phyloP scores from a whole-genome alignment of 2,888 invertebrate genomes.

The Serripes groenlandicus region DNA sequence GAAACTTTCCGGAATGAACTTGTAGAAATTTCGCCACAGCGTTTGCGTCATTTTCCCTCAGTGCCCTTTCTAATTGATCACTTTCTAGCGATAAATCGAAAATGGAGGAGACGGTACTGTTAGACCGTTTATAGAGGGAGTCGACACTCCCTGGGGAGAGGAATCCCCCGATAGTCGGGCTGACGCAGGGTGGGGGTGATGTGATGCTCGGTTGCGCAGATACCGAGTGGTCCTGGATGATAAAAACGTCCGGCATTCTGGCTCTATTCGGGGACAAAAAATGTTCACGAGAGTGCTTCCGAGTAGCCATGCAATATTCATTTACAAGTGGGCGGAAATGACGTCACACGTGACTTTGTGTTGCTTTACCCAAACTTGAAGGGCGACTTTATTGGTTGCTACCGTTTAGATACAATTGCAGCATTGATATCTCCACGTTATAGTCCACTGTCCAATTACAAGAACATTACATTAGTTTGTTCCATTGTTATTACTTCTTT shows the following conservation, averaged over 20 bases:
- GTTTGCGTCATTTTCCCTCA: conserved; percentile 88
- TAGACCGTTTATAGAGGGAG: conserved; percentile 69
- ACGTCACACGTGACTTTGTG: background rate
- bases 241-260: conserved; percentile 64
- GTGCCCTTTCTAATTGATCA: conserved; percentile 88
- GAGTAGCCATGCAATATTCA: conserved; percentile 49
- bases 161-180: conserved; percentile 48
- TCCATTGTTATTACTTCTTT: too few relatives aligned
- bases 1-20: conserved; percentile 87
- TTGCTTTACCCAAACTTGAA: too few relatives aligned
- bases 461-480: too few relatives aligned
- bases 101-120: conserved; percentile 87
- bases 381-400: too few relatives aligned
- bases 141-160: conserved; percentile 61
- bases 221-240: conserved; percentile 57
- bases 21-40: conserved; percentile 88
- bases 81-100: conserved; percentile 87
- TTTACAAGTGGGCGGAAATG: background rate
- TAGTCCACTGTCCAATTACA: too few relatives aligned
- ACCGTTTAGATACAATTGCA: too few relatives aligned
- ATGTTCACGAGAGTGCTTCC: conserved; percentile 56
- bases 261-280: conserved; percentile 55
- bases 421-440: too few relatives aligned
- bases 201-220: conserved; percentile 1
- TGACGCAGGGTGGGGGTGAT: conserved; percentile 19